Conservation (phyloP, 2,888 invertebrate genomes). For the Ophion costatus region DNA sequence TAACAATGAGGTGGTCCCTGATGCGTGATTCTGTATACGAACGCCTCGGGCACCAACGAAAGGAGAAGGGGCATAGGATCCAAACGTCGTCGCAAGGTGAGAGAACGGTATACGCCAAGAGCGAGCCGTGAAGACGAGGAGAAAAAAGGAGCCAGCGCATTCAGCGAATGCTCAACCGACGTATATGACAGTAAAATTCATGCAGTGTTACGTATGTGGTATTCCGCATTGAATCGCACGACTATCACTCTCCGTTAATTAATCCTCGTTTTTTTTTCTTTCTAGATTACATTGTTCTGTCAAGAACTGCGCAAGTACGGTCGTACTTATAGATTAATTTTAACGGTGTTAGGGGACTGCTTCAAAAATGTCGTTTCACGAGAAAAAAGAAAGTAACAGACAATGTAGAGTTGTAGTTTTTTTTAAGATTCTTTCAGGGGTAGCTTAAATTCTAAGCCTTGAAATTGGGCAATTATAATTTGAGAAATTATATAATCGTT, state of each 20-base stretch:
- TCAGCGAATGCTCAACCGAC: conserved; percentile 33
- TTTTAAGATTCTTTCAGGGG: not conserved
- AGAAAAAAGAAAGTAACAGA: no score
- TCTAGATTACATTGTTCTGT: not conserved
- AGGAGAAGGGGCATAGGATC: conserved; percentile 14
- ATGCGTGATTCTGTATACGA: conserved; percentile 10
- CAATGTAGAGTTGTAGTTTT: not conserved
- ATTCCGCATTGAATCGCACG: not conserved
- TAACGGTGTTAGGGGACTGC: no score
- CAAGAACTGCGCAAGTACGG: not conserved
- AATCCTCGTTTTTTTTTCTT: not conserved
- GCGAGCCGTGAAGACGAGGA: conserved; percentile 3
- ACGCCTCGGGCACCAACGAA: not conserved
- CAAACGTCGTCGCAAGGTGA: conserved; percentile 44
- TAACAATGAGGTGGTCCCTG: conserved; percentile 44
- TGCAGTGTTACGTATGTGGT: conserved; percentile 1
- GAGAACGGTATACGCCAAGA: conserved; percentile 51
- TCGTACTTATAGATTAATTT: no score
- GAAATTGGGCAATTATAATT: not conserved
- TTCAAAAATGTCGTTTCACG: no score
- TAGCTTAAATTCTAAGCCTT: not conserved
- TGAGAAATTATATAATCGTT: not conserved
- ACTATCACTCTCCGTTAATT: conserved; percentile 5
- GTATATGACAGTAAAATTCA: conserved; percentile 48
- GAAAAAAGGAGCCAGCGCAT: conserved; percentile 14